These are phyloP conservation scores for Sialis lutaria DNA, from an alignment of 2,888 invertebrate genomes.

Conservation along the genomic window DNA sequence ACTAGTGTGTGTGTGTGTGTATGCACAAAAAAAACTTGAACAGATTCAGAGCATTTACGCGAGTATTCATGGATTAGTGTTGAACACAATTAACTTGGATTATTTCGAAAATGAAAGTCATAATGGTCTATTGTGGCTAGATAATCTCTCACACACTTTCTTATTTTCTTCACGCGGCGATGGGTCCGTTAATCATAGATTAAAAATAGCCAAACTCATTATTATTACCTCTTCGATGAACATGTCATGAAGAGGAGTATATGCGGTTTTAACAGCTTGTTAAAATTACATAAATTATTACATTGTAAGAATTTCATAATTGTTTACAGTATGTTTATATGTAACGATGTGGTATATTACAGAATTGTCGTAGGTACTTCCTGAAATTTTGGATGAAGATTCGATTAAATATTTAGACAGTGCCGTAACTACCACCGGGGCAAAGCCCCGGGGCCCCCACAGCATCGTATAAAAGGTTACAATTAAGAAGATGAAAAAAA, in stretches of 20 bases:
- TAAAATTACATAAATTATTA: neutral
- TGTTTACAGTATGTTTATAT: neutral
- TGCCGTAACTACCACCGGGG: too few species aligned
- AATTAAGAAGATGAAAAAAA: too few species aligned
- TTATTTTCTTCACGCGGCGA: slow-evolving; percentile 2
- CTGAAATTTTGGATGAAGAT: too few species aligned
- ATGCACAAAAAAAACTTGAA: too few species aligned
- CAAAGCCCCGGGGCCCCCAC: too few species aligned
- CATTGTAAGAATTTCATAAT: neutral
- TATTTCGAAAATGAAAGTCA: slow-evolving; percentile 3
- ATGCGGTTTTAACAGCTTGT: neutral
- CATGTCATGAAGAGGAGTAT: neutral
- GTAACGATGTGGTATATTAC: neutral
- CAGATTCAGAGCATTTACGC: too few species aligned
- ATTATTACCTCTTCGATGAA: neutral
- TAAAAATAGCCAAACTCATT: neutral
- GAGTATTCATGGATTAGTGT: too few species aligned
- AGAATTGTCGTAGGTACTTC: neutral
- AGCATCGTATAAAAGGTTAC: too few species aligned
- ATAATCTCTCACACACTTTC: slow-evolving; percentile 2
- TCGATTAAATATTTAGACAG: too few species aligned
- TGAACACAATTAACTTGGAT: neutral
- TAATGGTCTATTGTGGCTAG: neutral
- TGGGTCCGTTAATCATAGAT: neutral
- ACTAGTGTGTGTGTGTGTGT: too few species aligned